Conservation (phyloP, 2,113 vertebrate genomes). For the Chelonoidis abingdonii region DNA sequence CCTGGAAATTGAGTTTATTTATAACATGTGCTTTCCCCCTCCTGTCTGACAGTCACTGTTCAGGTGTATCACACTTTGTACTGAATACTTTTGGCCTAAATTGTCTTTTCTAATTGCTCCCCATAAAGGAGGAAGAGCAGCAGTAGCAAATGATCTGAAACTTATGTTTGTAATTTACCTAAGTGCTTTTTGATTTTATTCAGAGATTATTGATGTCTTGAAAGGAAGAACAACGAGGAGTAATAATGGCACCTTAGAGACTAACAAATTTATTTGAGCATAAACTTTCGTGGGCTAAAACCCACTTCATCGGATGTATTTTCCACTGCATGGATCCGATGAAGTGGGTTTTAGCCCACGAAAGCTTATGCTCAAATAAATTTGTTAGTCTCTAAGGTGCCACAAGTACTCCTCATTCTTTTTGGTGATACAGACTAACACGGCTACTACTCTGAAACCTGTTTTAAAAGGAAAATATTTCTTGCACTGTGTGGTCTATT, state of each 20-base stretch:
- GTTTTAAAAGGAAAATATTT: neutral
- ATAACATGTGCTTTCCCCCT: neutral
- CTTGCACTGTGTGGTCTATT: rapidly evolving
- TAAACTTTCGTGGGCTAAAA: too few relatives aligned
- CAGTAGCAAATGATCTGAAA: neutral
- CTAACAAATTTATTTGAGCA: too few relatives aligned
- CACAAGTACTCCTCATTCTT: too few relatives aligned
- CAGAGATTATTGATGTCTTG: neutral
- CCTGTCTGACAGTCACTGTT: neutral
- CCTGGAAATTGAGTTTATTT: neutral
- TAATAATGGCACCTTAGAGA: too few relatives aligned
- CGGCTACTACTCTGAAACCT: too few relatives aligned
- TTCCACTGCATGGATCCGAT: too few relatives aligned
- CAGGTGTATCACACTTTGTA: rapidly evolving
- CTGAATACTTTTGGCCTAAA: rapidly evolving
- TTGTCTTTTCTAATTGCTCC: neutral
- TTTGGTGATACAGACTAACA: too few relatives aligned
- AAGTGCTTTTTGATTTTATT: rapidly evolving
- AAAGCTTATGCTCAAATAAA: too few relatives aligned
- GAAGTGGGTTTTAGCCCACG: too few relatives aligned
- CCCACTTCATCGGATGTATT: too few relatives aligned
- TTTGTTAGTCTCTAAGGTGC: too few relatives aligned
- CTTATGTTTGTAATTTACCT: neutral
- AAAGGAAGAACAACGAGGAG: neutral
- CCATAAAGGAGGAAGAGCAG: neutral